These are phyloP conservation scores for Corythucha ciliata DNA, from an alignment of 2,888 invertebrate species.

Conservation along the genomic window DNA sequence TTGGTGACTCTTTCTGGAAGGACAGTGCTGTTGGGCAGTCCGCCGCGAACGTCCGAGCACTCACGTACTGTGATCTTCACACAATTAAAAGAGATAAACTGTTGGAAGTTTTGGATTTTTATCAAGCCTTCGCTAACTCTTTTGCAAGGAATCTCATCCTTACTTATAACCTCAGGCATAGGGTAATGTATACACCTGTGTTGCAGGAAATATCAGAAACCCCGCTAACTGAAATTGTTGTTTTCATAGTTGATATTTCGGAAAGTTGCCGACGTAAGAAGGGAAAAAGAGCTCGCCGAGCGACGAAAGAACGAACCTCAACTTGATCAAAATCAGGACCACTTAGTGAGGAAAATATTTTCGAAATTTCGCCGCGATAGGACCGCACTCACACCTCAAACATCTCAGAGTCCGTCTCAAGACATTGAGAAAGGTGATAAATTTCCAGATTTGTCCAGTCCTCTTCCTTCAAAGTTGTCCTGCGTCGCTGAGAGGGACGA, in stretches of 20 bases:
- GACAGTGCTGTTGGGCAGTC: constrained; percentile 94
- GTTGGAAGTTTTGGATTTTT: constrained; percentile 94
- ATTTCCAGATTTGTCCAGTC: constrained; percentile 39
- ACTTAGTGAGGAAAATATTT: constrained; percentile 94
- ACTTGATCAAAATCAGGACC: constrained; percentile 91
- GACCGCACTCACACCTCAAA: constrained; percentile 41
- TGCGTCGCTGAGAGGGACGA: constrained; percentile 32
- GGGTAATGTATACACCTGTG: too few relatives aligned
- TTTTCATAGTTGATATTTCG: constrained; percentile 59
- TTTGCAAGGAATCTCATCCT: constrained; percentile 95
- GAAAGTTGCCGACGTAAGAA: constrained; percentile 92
- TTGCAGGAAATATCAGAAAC: too few relatives aligned
- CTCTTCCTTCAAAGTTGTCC: constrained; percentile 25
- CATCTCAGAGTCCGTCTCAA: constrained; percentile 39
- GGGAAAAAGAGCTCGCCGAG: constrained; percentile 96
- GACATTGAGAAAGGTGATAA: constrained; percentile 59
- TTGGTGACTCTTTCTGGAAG: constrained; percentile 99
- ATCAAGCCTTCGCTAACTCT: constrained; percentile 98
- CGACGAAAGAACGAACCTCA: constrained; percentile 95
- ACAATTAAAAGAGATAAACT: constrained; percentile 94
- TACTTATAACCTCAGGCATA: constrained; percentile 94
- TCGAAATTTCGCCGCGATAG: constrained; percentile 83
- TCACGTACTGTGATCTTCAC: constrained; percentile 99
- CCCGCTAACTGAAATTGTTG: background rate
- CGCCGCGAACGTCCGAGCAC: constrained; percentile 95